Evolutionary conservation across 2,797 vertebrate species (phyloP).

Genomic region (Sebastes iracundus): DNA sequence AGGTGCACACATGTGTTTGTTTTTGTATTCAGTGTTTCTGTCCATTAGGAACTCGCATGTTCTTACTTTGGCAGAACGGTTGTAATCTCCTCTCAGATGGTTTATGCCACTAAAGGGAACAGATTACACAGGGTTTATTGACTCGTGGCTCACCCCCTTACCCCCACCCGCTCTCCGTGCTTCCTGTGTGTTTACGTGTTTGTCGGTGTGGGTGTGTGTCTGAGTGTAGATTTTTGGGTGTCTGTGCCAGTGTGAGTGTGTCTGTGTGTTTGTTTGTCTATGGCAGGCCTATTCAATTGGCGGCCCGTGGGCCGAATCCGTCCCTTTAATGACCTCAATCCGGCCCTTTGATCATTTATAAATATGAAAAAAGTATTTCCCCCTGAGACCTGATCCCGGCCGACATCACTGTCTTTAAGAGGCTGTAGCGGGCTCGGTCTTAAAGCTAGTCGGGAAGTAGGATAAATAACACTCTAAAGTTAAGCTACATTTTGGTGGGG

Average conservation of each 20-base stretch:
- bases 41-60: constrained; percentile 75
- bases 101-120: constrained; percentile 82
- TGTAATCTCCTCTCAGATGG: constrained; percentile 82
- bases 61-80: constrained; percentile 74
- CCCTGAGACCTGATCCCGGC: no score
- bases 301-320: no score
- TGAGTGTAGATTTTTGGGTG: constrained; percentile 18
- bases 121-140: constrained; percentile 83
- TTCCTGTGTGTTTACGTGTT: constrained; percentile 53
- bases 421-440: no score
- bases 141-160: constrained; percentile 67
- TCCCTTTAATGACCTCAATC: no score
- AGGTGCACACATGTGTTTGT: constrained; percentile 21
- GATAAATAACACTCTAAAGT: no score
- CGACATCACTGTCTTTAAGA: no score
- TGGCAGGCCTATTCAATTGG: background rate
- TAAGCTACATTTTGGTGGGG: no score
- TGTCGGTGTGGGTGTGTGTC: constrained; percentile 14
- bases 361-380: no score
- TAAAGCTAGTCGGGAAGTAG: no score
- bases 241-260: constrained; percentile 16
- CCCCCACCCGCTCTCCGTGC: constrained; percentile 55
- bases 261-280: constrained; percentile 20
- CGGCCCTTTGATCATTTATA: no score
- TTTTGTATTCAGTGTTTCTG: constrained; percentile 56